Percentiles rank a stretch among this genome's conserved stretches.
phyloP scores from a whole-genome alignment of 2,888 invertebrate genomes.

The Disparrhopalites patrizii region DNA sequence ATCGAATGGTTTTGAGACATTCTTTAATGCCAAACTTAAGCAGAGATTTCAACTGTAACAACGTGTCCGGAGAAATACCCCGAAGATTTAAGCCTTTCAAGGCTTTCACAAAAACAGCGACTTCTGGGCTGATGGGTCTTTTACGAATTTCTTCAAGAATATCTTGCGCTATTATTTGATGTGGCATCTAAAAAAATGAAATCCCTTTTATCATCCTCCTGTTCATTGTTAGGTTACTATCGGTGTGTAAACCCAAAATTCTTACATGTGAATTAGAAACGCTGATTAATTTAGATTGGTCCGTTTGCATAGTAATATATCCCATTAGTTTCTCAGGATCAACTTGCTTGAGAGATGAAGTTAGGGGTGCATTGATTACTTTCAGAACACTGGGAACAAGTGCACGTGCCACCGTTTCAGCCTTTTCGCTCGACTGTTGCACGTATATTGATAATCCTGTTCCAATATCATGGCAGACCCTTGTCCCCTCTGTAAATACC shows the following conservation, averaged over 20 bases:
- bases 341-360: slow-evolving; percentile 10
- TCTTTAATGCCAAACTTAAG: slow-evolving; percentile 13
- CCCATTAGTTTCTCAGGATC: slow-evolving; percentile 26
- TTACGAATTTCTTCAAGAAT: slow-evolving; percentile 26
- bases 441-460: slow-evolving; percentile 20
- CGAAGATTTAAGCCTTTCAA: slow-evolving; percentile 16
- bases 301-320: slow-evolving; percentile 22
- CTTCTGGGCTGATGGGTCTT: neutral
- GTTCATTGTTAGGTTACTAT: no score
- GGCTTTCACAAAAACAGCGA: slow-evolving; percentile 20
- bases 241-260: no score
- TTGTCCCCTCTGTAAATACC: slow-evolving; percentile 23
- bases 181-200: slow-evolving; percentile 22
- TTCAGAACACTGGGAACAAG: slow-evolving; percentile 22
- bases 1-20: neutral
- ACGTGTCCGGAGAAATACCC: slow-evolving; percentile 16
- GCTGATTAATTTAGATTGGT: neutral
- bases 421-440: slow-evolving; percentile 25
- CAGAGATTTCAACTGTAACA: slow-evolving; percentile 16
- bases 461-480: slow-evolving; percentile 27
- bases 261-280: slow-evolving; percentile 20
- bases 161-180: slow-evolving; percentile 27
- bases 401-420: slow-evolving; percentile 20
- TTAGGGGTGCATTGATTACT: slow-evolving; percentile 16
- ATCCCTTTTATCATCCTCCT: no score